A percentile compares a stretch with the other conserved stretches of the same genome.
These are phyloP conservation scores for Slavum lentiscoides DNA, from an alignment of 2,888 invertebrate species.

Conservation along the genomic window DNA sequence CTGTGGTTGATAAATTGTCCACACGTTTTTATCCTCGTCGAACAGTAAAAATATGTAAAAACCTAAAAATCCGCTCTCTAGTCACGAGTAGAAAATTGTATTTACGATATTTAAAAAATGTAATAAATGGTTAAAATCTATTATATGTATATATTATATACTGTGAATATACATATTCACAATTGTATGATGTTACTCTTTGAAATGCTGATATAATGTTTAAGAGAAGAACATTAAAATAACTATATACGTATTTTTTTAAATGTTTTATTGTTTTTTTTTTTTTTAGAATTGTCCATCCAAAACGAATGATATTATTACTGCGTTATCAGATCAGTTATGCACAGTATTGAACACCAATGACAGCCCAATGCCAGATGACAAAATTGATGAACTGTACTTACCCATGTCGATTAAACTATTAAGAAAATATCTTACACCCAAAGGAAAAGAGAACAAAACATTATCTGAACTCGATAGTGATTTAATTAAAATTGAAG, in stretches of 20 bases:
- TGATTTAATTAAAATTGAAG: slow-evolving; percentile 39
- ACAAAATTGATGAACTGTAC: slow-evolving; percentile 21
- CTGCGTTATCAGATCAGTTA: slow-evolving; percentile 22
- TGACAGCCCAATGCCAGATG: slow-evolving; percentile 32
- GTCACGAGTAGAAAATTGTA: too few relatives aligned
- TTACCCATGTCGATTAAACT: slow-evolving; percentile 37
- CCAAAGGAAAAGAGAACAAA: slow-evolving; percentile 12
- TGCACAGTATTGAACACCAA: slow-evolving; percentile 9
- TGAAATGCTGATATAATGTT: not conserved
- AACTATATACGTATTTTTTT: not conserved
- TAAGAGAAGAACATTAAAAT: not conserved
- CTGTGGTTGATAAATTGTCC: too few relatives aligned
- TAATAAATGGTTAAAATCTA: too few relatives aligned
- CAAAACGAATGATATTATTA: slow-evolving; percentile 27
- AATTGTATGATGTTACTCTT: too few relatives aligned
- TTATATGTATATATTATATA: too few relatives aligned
- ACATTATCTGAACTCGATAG: slow-evolving; percentile 4
- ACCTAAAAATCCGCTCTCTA: too few relatives aligned
- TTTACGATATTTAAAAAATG: too few relatives aligned
- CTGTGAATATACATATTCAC: too few relatives aligned
- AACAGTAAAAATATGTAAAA: too few relatives aligned
- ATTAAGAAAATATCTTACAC: slow-evolving; percentile 30
- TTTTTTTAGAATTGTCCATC: slow-evolving; percentile 17
- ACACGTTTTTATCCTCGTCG: too few relatives aligned
- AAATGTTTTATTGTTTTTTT: not conserved